A percentile compares a stretch with the other conserved stretches of the same genome.
Evolutionary conservation across 2,888 invertebrate genomes (phyloP).

Genomic region (Lepidocyrtinus sp.): DNA sequence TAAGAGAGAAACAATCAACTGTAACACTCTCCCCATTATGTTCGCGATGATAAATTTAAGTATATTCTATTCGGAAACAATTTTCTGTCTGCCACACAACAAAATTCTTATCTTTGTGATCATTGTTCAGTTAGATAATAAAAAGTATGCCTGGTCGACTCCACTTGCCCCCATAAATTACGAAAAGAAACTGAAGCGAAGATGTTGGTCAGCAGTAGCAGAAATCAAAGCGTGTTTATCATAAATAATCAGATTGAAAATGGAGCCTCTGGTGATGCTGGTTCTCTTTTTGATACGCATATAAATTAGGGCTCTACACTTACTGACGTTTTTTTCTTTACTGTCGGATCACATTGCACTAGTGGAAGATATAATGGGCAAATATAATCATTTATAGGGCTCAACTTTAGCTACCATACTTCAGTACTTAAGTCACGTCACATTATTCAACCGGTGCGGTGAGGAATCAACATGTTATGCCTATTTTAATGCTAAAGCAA

Average conservation of each 20-base stretch:
- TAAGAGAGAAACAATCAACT: slow-evolving; percentile 21
- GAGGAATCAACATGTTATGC: too few species aligned
- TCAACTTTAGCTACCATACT: too few species aligned
- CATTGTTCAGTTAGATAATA: neutral
- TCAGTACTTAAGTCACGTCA: too few species aligned
- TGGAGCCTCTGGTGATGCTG: slow-evolving; percentile 33
- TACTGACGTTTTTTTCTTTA: too few species aligned
- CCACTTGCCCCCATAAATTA: slow-evolving; percentile 31
- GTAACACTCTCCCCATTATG: too few species aligned
- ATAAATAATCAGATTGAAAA: slow-evolving; percentile 6
- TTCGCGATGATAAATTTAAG: slow-evolving; percentile 45
- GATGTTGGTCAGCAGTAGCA: slow-evolving; percentile 41
- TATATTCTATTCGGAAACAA: slow-evolving; percentile 40
- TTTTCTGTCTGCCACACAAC: slow-evolving; percentile 30
- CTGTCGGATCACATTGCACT: slow-evolving; percentile 21
- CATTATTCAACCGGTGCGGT: too few species aligned
- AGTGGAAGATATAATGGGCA: slow-evolving; percentile 6
- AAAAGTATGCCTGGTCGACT: slow-evolving; percentile 12
- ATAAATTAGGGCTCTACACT: slow-evolving; percentile 36
- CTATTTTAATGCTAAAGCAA: slow-evolving; percentile 40
- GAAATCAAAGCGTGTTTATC: slow-evolving; percentile 4
- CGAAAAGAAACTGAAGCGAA: too few species aligned
- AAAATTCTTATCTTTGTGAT: neutral
- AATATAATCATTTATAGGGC: too few species aligned
- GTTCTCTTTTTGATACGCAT: slow-evolving; percentile 25